Evolutionary conservation across 2,113 vertebrate species (phyloP), one percentile per base, ranked within the genome.

Genomic region (Amia ocellicauda): DNA sequence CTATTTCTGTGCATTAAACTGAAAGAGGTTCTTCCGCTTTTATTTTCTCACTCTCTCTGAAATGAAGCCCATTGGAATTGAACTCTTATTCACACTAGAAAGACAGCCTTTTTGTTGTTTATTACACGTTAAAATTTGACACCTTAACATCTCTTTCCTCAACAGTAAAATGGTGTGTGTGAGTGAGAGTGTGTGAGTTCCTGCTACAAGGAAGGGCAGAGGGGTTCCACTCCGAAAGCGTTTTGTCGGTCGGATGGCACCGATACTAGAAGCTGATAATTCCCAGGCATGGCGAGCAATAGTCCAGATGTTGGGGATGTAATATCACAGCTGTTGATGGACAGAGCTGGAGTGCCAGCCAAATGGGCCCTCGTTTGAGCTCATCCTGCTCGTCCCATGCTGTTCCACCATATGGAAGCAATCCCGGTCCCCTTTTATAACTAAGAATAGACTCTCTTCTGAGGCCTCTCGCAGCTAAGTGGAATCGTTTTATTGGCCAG

Each of bases 361-460:
- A 97, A 97, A 90, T 89, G 71, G 79, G 73, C 89, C 89, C 81
- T 89, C 89, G 82, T 90, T 86, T 82, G 82, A 91, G 87, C 90
- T 84, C 86, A 77, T 89, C 83, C 86, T 75, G 83, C 85, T 87
- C 83, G 89, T 94, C 93, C 90, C 93, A 91, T 97, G 93, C 94
- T 95, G 93, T 92, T 91, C 89, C 41, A 88, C 94, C 96, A 98
- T 98, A 98, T 98, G 95, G 95, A 97, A 95, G 88, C 92, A 91
- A 97, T 99, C 94, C 91, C 80, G 80, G 85, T 81, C 88, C 89
- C 91, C 89, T 92, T 93, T 96, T 94, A 97, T 91, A 91, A 92
- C 91, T 91, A 85, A 83, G 84, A 92, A 94, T 92, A 89, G 93
- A 92, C 92, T 93, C 93, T 95, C 94, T 97, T 91, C 90, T 90